Conservation (phyloP, 1,140 invertebrate genomes). For the Solen grandis region DNA sequence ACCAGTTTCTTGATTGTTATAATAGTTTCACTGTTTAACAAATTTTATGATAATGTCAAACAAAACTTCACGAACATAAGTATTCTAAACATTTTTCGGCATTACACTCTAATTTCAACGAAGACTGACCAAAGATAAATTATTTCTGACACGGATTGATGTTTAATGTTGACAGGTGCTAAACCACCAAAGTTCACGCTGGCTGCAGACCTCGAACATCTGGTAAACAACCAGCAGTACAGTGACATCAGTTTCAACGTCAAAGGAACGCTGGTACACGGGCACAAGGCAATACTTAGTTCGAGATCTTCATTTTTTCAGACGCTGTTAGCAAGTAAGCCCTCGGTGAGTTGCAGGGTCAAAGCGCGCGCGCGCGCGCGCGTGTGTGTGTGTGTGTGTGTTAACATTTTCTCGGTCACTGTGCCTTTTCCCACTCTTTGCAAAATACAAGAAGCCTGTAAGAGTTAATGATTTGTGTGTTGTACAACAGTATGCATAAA, state of each 20-base stretch:
- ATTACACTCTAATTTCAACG: too few relatives aligned
- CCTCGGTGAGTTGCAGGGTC: neutral
- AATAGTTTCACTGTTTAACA: neutral
- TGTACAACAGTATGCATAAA: too few relatives aligned
- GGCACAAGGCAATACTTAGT: slow-evolving; percentile 29
- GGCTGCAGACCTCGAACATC: neutral
- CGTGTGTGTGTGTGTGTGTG: neutral
- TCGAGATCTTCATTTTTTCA: slow-evolving; percentile 30
- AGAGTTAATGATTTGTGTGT: neutral
- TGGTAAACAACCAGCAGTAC: slow-evolving; percentile 20
- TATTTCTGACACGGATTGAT: neutral
- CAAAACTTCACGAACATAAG: too few relatives aligned
- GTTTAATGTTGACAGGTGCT: slow-evolving; percentile 8
- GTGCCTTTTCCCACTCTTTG: neutral
- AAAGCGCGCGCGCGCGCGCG: too few relatives aligned
- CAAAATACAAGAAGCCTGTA: neutral
- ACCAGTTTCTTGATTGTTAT: too few relatives aligned
- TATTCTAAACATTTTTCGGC: too few relatives aligned
- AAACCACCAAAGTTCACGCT: slow-evolving; percentile 16
- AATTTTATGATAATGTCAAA: neutral
- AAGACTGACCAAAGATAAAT: neutral
- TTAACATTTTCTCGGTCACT: neutral
- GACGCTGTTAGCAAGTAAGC: slow-evolving; percentile 9
- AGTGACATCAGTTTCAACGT: slow-evolving; percentile 38
- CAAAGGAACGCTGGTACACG: slow-evolving; percentile 32